Conservation (phyloP, 2,888 invertebrate species). For the Megalurothrips usitatus region DNA sequence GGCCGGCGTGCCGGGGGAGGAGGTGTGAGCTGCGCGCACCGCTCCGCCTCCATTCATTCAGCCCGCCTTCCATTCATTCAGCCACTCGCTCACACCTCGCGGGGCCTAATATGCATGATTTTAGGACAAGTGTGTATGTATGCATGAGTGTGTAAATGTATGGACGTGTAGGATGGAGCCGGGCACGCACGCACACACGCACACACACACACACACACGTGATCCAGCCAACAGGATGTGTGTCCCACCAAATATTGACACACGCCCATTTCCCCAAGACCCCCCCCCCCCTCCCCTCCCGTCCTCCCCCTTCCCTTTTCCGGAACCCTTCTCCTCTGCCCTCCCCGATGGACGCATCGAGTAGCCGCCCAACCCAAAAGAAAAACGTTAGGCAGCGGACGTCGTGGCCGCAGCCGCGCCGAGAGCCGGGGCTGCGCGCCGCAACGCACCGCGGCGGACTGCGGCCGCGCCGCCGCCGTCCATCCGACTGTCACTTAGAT, state of each 20-base stretch:
- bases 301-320: neutral
- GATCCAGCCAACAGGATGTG: slow-evolving; percentile 11
- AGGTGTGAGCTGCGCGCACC: no score
- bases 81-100: no score
- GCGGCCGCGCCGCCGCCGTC: neutral
- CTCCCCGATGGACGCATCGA: no score
- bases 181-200: neutral
- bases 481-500: neutral
- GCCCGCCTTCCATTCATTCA: no score
- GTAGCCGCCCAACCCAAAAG: neutral
- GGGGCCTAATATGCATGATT: neutral
- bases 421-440: no score
- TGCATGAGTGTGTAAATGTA: neutral
- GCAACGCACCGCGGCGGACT: no score
- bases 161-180: neutral
- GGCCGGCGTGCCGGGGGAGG: no score
- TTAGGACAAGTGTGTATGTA: neutral
- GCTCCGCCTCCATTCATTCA: no score
- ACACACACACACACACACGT: neutral
- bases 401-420: no score
- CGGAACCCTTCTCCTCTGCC: neutral
- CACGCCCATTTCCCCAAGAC: neutral
- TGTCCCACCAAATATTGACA: slow-evolving; percentile 23
- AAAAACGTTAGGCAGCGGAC: no score
- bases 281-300: no score